Conservation (phyloP, 1,140 invertebrate genomes). For the Drosophila willistoni region DNA sequence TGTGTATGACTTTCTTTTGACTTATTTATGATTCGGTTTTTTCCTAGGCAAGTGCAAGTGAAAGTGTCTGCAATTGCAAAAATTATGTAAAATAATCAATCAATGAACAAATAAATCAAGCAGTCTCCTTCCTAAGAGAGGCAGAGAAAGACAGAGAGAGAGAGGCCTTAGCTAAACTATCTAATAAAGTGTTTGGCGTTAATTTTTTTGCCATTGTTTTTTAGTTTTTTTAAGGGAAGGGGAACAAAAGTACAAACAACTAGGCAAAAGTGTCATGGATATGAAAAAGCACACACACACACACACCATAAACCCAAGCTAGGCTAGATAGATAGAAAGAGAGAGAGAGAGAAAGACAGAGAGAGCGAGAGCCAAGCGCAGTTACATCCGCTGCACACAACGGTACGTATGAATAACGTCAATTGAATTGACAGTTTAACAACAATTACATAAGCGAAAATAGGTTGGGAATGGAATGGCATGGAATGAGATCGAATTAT, state of each 20-base stretch:
- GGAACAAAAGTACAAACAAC: conserved; percentile 18
- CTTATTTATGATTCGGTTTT: neutral
- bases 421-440: conserved; percentile 78
- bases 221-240: conserved; percentile 24
- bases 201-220: conserved; percentile 24
- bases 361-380: conserved; percentile 15
- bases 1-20: conserved; percentile 1
- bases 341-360: neutral
- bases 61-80: neutral
- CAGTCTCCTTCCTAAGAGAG: neutral
- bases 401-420: conserved; percentile 77
- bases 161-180: neutral
- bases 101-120: neutral
- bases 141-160: too few species aligned
- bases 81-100: conserved; percentile 9
- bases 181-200: neutral
- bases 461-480: conserved; percentile 16
- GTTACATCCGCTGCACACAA: conserved; percentile 57
- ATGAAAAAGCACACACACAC: conserved; percentile 32
- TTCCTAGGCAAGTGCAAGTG: neutral
- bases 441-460: conserved; percentile 62
- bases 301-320: neutral
- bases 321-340: neutral
- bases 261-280: conserved; percentile 9
- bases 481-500: neutral